These are phyloP conservation scores for Meliscaeva auricollis DNA, from an alignment of 2,888 invertebrate species.

Conservation along the genomic window DNA sequence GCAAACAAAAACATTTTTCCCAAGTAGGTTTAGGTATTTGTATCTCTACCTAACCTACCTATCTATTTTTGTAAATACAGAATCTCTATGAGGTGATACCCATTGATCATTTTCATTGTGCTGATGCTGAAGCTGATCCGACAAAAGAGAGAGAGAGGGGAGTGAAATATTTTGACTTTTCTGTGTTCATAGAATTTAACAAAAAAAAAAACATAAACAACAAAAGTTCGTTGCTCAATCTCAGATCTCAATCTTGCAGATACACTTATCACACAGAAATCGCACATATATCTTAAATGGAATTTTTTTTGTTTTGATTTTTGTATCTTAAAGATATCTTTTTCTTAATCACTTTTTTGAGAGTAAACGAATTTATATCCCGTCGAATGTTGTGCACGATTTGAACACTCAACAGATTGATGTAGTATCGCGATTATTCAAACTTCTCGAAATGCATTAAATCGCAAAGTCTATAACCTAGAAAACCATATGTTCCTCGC, in stretches of 20 bases:
- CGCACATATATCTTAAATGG: background rate
- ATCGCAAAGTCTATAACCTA: slow-evolving; percentile 71
- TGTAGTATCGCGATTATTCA: slow-evolving; percentile 74
- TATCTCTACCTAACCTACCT: background rate
- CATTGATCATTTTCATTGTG: slow-evolving; percentile 66
- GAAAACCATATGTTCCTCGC: slow-evolving; percentile 73
- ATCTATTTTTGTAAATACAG: background rate
- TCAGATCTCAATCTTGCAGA: slow-evolving; percentile 32
- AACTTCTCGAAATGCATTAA: slow-evolving; percentile 68
- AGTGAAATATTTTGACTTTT: slow-evolving; percentile 74
- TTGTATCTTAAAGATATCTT: slow-evolving; percentile 41
- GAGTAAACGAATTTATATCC: slow-evolving; percentile 60
- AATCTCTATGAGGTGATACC: slow-evolving; percentile 40
- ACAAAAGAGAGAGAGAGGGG: slow-evolving; percentile 27
- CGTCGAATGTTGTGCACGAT: slow-evolving; percentile 72
- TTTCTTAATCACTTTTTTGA: slow-evolving; percentile 68
- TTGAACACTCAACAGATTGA: slow-evolving; percentile 73
- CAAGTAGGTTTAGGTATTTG: no score
- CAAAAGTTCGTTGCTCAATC: slow-evolving; percentile 49
- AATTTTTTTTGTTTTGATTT: no score
- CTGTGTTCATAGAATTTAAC: slow-evolving; percentile 46
- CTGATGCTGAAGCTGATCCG: slow-evolving; percentile 18
- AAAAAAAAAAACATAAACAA: slow-evolving; percentile 34
- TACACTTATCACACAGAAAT: background rate
- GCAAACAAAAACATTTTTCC: slow-evolving; percentile 61